Evolutionary conservation across 2,888 invertebrate species (phyloP).

Genomic region (Strigamia maritima): DNA sequence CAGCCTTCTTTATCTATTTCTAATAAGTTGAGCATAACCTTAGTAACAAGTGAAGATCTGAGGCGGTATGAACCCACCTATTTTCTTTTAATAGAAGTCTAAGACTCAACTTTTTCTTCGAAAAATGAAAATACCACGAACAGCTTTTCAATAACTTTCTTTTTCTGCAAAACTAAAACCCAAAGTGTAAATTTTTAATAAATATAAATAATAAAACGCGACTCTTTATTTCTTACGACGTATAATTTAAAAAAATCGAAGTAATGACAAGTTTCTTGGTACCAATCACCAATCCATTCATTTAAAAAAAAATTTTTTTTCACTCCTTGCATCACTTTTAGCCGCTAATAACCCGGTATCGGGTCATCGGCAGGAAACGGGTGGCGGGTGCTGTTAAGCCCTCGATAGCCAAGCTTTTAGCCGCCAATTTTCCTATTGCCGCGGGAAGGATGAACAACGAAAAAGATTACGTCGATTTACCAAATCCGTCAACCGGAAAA

Average conservation of each 20-base stretch:
- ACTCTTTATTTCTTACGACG: too few relatives aligned
- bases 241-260: not conserved
- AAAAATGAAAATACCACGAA: too few relatives aligned
- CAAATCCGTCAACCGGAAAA: slow-evolving; percentile 4
- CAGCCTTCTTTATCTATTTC: too few relatives aligned
- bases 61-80: too few relatives aligned
- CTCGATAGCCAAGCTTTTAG: not conserved
- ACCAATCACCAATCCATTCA: not conserved
- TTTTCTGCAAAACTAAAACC: too few relatives aligned
- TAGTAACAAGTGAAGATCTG: too few relatives aligned
- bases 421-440: not conserved
- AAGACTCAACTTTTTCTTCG: too few relatives aligned
- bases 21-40: too few relatives aligned
- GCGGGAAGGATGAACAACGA: not conserved
- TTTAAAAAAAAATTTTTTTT: not conserved
- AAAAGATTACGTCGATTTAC: slow-evolving; percentile 4
- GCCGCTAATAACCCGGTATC: not conserved
- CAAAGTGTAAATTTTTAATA: too few relatives aligned
- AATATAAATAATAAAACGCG: too few relatives aligned
- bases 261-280: not conserved
- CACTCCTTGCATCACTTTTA: not conserved
- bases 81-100: too few relatives aligned
- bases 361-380: not conserved
- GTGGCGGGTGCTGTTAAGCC: not conserved
- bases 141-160: too few relatives aligned